A percentile compares a stretch with the other conserved stretches of the same genome.
These are phyloP conservation scores for Podarcis raffonei DNA, from an alignment of 2,113 vertebrate species.

Conservation along the genomic window DNA sequence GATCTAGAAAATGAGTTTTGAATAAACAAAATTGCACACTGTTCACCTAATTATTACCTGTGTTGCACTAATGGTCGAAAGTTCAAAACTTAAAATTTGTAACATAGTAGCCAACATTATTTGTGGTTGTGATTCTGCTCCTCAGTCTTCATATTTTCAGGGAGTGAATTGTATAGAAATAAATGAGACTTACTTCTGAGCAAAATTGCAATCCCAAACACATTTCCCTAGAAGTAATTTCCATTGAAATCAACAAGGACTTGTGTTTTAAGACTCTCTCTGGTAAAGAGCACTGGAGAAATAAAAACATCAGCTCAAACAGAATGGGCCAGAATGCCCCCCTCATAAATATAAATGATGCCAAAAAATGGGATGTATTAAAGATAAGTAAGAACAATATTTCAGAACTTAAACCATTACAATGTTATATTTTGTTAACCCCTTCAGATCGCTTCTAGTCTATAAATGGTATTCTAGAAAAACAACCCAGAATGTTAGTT, in stretches of 20 bases:
- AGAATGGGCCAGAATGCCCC: too few relatives aligned
- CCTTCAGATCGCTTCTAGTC: too few relatives aligned
- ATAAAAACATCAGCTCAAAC: neutral
- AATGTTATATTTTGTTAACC: too few relatives aligned
- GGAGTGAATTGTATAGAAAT: neutral
- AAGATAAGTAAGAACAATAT: too few relatives aligned
- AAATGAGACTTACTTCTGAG: neutral
- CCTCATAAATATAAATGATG: too few relatives aligned
- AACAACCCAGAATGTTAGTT: too few relatives aligned
- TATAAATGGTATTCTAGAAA: too few relatives aligned
- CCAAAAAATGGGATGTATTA: too few relatives aligned
- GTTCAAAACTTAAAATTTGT: neutral
- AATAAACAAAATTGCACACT: neutral
- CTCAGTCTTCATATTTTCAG: neutral
- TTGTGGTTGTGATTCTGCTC: neutral
- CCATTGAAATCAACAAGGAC: neutral
- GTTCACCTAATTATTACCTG: neutral
- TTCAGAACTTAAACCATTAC: too few relatives aligned
- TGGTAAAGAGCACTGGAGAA: neutral
- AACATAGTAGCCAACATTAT: neutral
- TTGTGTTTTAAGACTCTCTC: neutral
- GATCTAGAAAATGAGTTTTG: neutral
- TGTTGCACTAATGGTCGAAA: neutral
- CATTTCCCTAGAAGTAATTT: neutral
- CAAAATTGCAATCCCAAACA: too few relatives aligned